Conservation (phyloP, 2,888 invertebrate species). For the Polydrusus pterygomalis region DNA sequence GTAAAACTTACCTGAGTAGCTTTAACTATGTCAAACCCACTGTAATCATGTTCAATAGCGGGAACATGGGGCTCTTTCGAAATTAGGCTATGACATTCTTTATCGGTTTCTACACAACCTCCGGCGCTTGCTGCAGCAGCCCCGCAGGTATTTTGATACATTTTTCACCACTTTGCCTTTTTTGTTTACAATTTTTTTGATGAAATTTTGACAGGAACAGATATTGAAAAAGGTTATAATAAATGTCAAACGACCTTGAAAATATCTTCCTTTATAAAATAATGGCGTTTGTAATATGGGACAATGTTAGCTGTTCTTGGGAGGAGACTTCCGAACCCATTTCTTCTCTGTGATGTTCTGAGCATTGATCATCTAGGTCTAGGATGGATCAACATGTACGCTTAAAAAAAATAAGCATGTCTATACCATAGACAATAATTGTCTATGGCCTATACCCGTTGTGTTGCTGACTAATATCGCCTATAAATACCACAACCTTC, state of each 20-base stretch:
- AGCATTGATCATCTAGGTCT: too few relatives aligned
- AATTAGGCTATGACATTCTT: slow-evolving; percentile 77
- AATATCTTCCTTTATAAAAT: background rate
- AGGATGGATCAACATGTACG: too few relatives aligned
- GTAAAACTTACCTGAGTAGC: slow-evolving; percentile 85
- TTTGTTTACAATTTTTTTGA: slow-evolving; percentile 45
- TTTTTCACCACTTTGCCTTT: slow-evolving; percentile 62
- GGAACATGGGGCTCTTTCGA: slow-evolving; percentile 78
- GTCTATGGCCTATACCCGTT: too few relatives aligned
- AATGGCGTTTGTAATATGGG: background rate
- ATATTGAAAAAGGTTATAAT: slow-evolving; percentile 35
- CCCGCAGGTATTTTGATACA: slow-evolving; percentile 85
- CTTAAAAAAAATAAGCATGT: too few relatives aligned
- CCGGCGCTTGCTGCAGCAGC: slow-evolving; percentile 80
- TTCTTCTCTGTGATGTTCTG: too few relatives aligned
- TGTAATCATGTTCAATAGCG: slow-evolving; percentile 82
- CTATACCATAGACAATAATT: too few relatives aligned
- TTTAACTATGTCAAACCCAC: slow-evolving; percentile 93
- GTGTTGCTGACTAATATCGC: too few relatives aligned
- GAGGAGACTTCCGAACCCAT: too few relatives aligned
- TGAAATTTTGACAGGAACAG: slow-evolving; percentile 16
- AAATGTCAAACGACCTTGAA: slow-evolving; percentile 29
- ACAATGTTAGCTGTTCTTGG: too few relatives aligned
- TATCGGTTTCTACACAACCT: slow-evolving; percentile 78
- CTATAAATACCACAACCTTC: too few relatives aligned